These are phyloP conservation scores for Bovichtus variegatus DNA, from an alignment of 2,797 vertebrate species.

Conservation along the genomic window DNA sequence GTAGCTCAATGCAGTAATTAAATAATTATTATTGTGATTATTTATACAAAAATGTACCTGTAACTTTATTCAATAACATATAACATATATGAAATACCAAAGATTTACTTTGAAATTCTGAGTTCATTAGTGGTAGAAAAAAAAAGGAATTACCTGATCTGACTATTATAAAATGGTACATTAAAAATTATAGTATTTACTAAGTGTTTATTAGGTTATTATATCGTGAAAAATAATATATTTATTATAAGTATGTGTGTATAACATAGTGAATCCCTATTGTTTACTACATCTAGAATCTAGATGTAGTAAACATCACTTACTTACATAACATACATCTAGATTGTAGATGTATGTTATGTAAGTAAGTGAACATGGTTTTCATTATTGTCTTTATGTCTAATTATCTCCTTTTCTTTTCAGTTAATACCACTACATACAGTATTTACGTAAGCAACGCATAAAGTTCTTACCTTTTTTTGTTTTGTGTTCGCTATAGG, in stretches of 20 bases:
- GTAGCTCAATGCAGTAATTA: neutral
- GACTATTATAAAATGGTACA: neutral
- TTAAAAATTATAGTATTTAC: constrained; percentile 4
- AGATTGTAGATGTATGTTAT: too few species aligned
- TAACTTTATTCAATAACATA: neutral
- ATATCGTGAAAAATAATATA: neutral
- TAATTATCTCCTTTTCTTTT: neutral
- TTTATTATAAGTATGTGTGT: neutral
- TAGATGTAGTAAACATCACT: too few species aligned
- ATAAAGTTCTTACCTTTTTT: neutral
- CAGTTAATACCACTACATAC: neutral
- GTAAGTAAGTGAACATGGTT: neutral
- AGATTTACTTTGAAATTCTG: constrained; percentile 3
- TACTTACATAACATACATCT: too few species aligned
- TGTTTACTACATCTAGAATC: neutral
- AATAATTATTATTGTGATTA: neutral
- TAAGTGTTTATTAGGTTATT: constrained; percentile 13
- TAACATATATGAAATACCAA: neutral
- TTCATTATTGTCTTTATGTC: neutral
- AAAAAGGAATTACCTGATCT: constrained; percentile 6
- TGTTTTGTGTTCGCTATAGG: neutral
- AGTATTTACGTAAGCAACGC: neutral
- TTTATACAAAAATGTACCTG: neutral
- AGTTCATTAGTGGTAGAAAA: constrained; percentile 7
- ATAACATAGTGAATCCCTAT: neutral